Evolutionary conservation across 2,888 invertebrate species (phyloP).

Genomic region (Eupithecia subfuscata): DNA sequence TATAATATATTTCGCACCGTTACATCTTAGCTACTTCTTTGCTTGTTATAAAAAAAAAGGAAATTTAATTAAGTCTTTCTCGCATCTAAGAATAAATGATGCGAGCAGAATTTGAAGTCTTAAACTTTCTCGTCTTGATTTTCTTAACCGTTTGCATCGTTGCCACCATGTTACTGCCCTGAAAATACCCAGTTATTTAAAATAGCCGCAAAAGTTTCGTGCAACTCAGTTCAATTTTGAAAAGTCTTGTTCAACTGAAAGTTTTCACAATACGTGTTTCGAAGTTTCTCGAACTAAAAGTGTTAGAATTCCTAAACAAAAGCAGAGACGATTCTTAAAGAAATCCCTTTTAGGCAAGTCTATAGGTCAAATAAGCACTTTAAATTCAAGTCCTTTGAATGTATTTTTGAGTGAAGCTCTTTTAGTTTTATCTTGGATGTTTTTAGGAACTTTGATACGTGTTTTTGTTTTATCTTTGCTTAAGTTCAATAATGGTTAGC

Average conservation of each 20-base stretch:
- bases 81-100: not conserved
- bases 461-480: slow-evolving; percentile 40
- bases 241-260: slow-evolving; percentile 13
- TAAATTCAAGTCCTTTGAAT: slow-evolving; percentile 31
- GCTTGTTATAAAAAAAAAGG: not conserved
- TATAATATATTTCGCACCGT: no score
- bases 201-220: not conserved
- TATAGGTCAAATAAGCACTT: slow-evolving; percentile 16
- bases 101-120: not conserved
- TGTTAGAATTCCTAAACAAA: slow-evolving; percentile 20
- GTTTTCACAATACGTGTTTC: slow-evolving; percentile 1
- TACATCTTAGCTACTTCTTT: not conserved
- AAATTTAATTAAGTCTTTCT: not conserved
- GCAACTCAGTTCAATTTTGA: slow-evolving; percentile 7
- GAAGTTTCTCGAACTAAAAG: slow-evolving; percentile 7
- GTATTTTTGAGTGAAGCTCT: slow-evolving; percentile 38
- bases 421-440: slow-evolving; percentile 35
- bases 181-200: slow-evolving; percentile 1
- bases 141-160: not conserved
- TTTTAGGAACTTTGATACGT: slow-evolving; percentile 35
- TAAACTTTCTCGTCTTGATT: not conserved
- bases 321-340: slow-evolving; percentile 13
- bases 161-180: not conserved
- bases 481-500: slow-evolving; percentile 35
- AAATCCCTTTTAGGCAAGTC: slow-evolving; percentile 18